A percentile compares a stretch with the other conserved stretches of the same genome.
phyloP scores from a whole-genome alignment of 2,797 vertebrate species.

The Sebastes nivosus region DNA sequence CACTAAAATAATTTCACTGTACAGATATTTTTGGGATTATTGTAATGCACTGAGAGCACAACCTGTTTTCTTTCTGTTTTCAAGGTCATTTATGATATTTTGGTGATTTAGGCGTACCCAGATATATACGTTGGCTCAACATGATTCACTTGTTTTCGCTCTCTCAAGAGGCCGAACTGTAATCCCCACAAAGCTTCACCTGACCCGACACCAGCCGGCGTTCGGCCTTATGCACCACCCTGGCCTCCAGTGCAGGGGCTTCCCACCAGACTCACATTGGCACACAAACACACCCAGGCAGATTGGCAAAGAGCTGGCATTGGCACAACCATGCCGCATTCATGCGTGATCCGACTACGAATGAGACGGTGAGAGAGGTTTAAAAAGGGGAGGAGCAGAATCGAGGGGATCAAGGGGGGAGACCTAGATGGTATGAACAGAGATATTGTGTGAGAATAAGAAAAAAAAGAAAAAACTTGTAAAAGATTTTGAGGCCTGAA shows the following conservation, averaged over 20 bases:
- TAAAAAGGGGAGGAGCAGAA: constrained; percentile 68
- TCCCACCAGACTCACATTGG: constrained; percentile 65
- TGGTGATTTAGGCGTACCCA: background rate
- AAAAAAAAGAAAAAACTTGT: constrained; percentile 56
- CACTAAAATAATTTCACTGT: background rate
- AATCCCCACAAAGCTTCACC: constrained; percentile 64
- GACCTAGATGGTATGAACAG: constrained; percentile 59
- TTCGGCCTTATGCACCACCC: constrained; percentile 29
- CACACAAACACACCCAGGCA: constrained; percentile 73
- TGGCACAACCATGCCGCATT: constrained; percentile 86
- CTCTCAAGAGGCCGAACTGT: constrained; percentile 42
- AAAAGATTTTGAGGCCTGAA: constrained; percentile 63
- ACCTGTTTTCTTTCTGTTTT: background rate
- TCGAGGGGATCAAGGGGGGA: constrained; percentile 59
- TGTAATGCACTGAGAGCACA: background rate
- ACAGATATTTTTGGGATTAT: background rate
- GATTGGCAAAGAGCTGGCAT: constrained; percentile 83
- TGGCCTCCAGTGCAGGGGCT: constrained; percentile 47
- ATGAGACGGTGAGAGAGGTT: constrained; percentile 73
- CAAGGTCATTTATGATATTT: constrained; percentile 12
- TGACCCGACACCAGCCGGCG: constrained; percentile 59
- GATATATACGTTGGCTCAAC: constrained; percentile 15
- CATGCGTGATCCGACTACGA: constrained; percentile 82
- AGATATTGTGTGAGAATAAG: constrained; percentile 52
- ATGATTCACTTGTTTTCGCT: constrained; percentile 49